These are phyloP conservation scores for Microctonus brassicae DNA, from an alignment of 2,888 invertebrate species.

Conservation along the genomic window DNA sequence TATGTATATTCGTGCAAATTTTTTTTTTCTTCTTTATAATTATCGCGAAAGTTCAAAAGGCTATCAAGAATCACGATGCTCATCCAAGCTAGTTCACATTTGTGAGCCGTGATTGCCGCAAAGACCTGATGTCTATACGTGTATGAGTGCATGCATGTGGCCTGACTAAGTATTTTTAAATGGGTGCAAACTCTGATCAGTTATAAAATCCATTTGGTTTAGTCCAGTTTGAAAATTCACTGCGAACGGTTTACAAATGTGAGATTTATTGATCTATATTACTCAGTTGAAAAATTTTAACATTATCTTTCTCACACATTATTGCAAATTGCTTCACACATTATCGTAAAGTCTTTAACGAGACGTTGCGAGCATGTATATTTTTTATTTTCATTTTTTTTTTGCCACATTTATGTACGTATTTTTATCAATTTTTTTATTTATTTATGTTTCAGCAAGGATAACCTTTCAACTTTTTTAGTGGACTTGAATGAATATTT, in stretches of 20 bases:
- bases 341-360: not conserved
- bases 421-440: not conserved
- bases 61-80: slow-evolving; percentile 11
- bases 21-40: slow-evolving; percentile 1
- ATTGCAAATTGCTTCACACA: not conserved
- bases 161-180: not conserved
- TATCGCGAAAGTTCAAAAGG: slow-evolving; percentile 13
- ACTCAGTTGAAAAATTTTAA: not conserved
- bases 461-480: slow-evolving; percentile 21
- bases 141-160: not conserved
- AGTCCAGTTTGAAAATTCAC: not conserved
- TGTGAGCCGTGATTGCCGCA: slow-evolving; percentile 11
- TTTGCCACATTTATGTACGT: not conserved
- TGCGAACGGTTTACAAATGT: not conserved
- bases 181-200: not conserved
- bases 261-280: not conserved
- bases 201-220: not conserved
- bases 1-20: not conserved
- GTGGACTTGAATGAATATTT: slow-evolving; percentile 22
- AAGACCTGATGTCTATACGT: not conserved
- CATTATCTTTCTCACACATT: not conserved
- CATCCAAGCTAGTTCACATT: slow-evolving; percentile 1
- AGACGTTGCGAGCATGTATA: not conserved
- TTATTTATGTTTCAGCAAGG: slow-evolving; percentile 34
- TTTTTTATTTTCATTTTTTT: not conserved